A percentile compares a stretch with the other conserved stretches of the same genome.
Evolutionary conservation across 2,113 vertebrate species (phyloP).

Genomic region (Oceanites oceanicus): DNA sequence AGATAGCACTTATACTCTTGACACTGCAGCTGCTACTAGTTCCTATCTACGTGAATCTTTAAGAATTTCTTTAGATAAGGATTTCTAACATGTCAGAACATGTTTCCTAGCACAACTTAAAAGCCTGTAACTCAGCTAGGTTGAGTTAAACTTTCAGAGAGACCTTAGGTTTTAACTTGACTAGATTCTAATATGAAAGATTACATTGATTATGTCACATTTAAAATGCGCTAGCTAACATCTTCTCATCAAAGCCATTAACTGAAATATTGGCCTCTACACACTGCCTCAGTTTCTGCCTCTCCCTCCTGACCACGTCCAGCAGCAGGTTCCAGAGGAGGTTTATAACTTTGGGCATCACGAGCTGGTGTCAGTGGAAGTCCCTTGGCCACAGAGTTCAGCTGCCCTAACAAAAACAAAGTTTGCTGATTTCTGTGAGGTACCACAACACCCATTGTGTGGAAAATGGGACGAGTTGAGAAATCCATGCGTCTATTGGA

Average conservation of each 20-base stretch:
- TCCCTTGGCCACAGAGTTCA: background rate
- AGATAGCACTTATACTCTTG: slow-evolving; percentile 1
- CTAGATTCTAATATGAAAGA: background rate
- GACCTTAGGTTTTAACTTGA: background rate
- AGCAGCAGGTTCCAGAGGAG: background rate
- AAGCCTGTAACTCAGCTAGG: background rate
- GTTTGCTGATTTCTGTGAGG: background rate
- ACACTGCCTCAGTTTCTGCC: background rate
- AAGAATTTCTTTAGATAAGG: slow-evolving; percentile 7
- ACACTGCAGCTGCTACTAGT: slow-evolving; percentile 7
- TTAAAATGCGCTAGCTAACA: background rate
- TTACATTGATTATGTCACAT: background rate
- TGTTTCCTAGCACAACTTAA: background rate
- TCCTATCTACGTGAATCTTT: background rate
- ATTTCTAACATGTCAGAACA: background rate
- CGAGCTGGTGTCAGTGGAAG: background rate
- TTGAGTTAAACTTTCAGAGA: background rate
- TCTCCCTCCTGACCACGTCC: background rate
- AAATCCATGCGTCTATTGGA: background rate
- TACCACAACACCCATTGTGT: background rate
- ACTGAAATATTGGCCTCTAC: background rate
- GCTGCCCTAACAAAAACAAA: background rate
- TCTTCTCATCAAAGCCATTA: background rate
- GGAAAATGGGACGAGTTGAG: background rate
- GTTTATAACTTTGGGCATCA: background rate